Evolutionary conservation across 35 echinoderm and acorn worm genomes (phyloP), one percentile per base, ranked within the genome.

Genomic region (Nesometra sesokonis): DNA sequence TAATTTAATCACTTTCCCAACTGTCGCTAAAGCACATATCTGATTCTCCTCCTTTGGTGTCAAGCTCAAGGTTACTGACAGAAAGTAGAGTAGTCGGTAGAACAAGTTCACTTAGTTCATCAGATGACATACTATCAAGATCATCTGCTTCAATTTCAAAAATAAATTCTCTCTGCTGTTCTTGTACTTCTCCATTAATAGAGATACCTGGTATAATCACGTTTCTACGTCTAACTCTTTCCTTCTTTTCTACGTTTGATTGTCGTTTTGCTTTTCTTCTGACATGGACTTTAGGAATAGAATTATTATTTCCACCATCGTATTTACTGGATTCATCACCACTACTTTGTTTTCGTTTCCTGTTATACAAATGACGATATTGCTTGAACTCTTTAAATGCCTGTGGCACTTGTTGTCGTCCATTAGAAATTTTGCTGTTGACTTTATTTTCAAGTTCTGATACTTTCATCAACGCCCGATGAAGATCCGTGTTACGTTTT

Each of bases 391-490:
- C 40, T 17, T 85, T 37, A 40, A 40, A 85, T 57, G 30, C 34
- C 32, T 89, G 11, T 32, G 80, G n/a, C 19, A 31, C 35, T 39
- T 47, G 29, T 27, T 57, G 32, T 84, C 35, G 39, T 15, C 82
- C 81, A 76, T 85, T 78, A n/a, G 34, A 33, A 32, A 89, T 32
- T 86, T 90, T 90, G 31, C 84, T 36, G 34, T 80, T 81, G 37
- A 93, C 85, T 27, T 88, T 52, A 57, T 81, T 86, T 80, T 93
- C 92, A 9, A 93, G 85, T 80, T 93, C 92, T 13, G 85, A 90
- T 39, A 93, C 87, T 52, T 88, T 78, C 37, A 79, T 79, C 40
- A 93, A 81, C 76, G 92, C 92, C 37, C 92, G 84, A 19, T 86
- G 89, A 29, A 93, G 77, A 37, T 93, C 92, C 33, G 67, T 78